Base-by-base conservation (phyloP, 2,797 vertebrate genomes). In the Dendrocincla fuliginosa region DNA sequence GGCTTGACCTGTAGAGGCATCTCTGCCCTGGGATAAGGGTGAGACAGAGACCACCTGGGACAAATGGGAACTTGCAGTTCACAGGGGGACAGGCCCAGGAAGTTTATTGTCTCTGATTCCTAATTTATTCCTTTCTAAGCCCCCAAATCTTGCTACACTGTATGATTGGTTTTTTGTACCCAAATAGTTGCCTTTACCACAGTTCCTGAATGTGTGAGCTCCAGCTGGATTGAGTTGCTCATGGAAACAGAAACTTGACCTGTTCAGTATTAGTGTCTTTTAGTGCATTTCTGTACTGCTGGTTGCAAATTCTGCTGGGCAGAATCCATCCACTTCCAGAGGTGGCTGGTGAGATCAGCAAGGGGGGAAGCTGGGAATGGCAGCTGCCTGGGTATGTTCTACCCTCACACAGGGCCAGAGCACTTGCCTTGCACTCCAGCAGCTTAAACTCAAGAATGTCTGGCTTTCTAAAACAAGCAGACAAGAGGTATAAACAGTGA, bases 231-330 rank as follows among this genome's bases (percentile, higher is more conserved):
- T 90, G 94, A 91, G 93, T 47, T 81, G 89, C 91, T 95, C 90
- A 65, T 57, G 68, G 76, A 78, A 90, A 80, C 14, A 64, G 63
- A 84, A 90, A 32, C 6, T 69, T 81, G 84, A 89, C 84, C 50
- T 67, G 63, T 84, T 79, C 91, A 90, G 83, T 88, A 28, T 86
- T 91, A 7, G 53, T 53, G 82, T 56, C 44, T 67, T 57, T 64
- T 47, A 50, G 84, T 84, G 55, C 55, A 35, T 71, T 86, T 87
- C 76, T 47, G 24, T 88, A 35, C 65, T 76, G 76, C 82, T 68
- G 82, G 61, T 50, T 87, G 90, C 77, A 87, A 83, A 77, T 93
- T 96, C 94, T 95, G 96, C 95, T 94, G 96, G 64, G 70, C 69
- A 6, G 95, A 95, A 93, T 95, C 87, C 10, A 1, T 90, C 76